Evolutionary conservation across 1,140 invertebrate genomes (phyloP), one percentile per base, ranked within the genome.

Genomic region (Penaeus indicus): DNA sequence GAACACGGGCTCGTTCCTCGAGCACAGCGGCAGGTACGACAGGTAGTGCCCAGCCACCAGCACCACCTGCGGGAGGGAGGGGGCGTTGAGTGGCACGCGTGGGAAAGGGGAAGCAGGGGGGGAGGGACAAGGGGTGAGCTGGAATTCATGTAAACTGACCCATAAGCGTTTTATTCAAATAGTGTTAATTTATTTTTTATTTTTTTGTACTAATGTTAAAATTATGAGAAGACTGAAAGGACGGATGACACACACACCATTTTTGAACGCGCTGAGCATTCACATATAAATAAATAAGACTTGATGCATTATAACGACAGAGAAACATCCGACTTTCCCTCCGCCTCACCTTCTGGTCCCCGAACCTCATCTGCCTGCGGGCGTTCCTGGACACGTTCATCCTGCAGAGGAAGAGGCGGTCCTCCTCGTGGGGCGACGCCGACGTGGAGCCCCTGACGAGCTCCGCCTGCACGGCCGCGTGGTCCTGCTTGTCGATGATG

Each of bases 401-500:
- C 91, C 98, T 95, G 94, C 98, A 99, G 91, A 99, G 96, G 94
- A 99, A 99, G 92, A 98, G 93, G 84, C 96, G 93, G 93, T 94
- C 95, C 92, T 96, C 96, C 92, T 95, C 96, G 93, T 94, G 95
- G 94, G 92, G 92, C 85, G 89, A 92, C 84, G 93, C 94, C 94
- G 95, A 93, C 94, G 94, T 91, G 0, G 92, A 92, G n/a, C 92
- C 92, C 83, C 96, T 94, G 92, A 96, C 95, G 84, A 99, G 94
- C 94, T 99, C 97, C 92, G 96, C 95, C 94, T 99, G 97, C 87
- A 99, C 97, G 88, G 97, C 96, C 92, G 96, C 96, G 93, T 99
- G 98, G 94, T 99, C 98, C 93, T 99, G 97, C 94, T 98, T 98
- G 94, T 99, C 98, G 92, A 99, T 98, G 92, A 99, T 98, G 93